Conservation (phyloP, 1,140 invertebrate genomes). For the Steinernema khuongi region DNA sequence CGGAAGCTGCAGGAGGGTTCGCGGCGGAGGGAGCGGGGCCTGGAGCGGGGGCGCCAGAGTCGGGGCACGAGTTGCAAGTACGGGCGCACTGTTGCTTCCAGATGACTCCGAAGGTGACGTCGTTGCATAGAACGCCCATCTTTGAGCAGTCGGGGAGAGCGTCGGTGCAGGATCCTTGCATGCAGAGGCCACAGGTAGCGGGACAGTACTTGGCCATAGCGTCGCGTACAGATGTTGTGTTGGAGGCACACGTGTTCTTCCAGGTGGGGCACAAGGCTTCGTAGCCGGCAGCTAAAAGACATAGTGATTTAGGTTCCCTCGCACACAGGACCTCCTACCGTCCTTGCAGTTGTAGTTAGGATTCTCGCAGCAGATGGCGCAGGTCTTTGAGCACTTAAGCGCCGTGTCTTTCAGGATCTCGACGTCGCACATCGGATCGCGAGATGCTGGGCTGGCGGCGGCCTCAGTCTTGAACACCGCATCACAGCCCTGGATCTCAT, state of each 20-base stretch:
- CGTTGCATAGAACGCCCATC: not conserved
- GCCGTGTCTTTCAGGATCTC: not conserved
- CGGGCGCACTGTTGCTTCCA: not conserved
- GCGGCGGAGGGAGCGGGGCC: not conserved
- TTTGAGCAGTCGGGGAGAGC: not conserved
- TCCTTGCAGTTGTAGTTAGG: not conserved
- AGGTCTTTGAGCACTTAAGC: not conserved
- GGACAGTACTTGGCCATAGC: not conserved
- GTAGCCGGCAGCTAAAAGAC: not conserved
- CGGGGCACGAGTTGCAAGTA: not conserved
- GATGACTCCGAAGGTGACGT: not conserved
- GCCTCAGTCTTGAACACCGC: not conserved
- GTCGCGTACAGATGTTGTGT: not conserved
- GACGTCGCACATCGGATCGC: not conserved
- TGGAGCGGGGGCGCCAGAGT: not conserved
- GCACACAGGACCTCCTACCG: not conserved
- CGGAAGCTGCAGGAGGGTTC: no score
- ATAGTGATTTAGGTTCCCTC: not conserved
- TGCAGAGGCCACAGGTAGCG: not conserved
- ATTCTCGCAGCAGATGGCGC: not conserved
- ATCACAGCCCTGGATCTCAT: not conserved
- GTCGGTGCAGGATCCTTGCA: not conserved
- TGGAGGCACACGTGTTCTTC: not conserved
- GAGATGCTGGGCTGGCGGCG: not conserved
- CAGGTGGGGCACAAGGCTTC: not conserved